Conservation (phyloP, 2,113 vertebrate genomes). For the Prionailurus viverrinus region DNA sequence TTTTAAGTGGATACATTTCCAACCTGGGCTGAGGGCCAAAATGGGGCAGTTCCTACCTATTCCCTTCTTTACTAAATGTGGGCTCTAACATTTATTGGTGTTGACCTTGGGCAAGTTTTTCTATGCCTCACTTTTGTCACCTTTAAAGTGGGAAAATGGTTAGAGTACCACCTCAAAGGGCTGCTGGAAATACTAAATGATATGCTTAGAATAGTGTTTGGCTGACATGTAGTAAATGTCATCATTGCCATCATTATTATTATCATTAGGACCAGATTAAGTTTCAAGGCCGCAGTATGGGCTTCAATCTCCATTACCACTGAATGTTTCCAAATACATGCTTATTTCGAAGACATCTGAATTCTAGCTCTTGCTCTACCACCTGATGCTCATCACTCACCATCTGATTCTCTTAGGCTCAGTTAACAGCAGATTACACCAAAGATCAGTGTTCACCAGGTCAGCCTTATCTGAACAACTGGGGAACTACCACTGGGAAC, state of each 20-base stretch:
- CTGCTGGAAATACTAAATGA: background rate
- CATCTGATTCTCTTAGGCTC: background rate
- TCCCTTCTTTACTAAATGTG: background rate
- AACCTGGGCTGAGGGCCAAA: background rate
- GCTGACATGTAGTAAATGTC: background rate
- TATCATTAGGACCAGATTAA: background rate
- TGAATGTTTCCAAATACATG: background rate
- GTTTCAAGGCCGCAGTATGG: background rate
- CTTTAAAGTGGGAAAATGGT: background rate
- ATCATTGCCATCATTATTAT: background rate
- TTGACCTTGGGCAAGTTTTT: background rate
- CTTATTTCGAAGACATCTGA: background rate
- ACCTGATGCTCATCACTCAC: background rate
- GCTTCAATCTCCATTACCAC: background rate
- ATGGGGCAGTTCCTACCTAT: background rate
- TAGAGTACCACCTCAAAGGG: background rate
- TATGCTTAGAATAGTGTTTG: background rate
- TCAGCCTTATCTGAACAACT: background rate
- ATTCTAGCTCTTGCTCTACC: background rate
- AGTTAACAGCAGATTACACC: background rate
- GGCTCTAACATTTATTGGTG: background rate
- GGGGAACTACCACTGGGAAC: background rate
- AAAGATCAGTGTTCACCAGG: background rate
- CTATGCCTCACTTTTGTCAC: background rate
- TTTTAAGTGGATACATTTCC: background rate